A percentile compares a stretch with the other conserved stretches of the same genome.
These are phyloP conservation scores for Drosophila sulfurigaster DNA, from an alignment of 1,140 invertebrate genomes.

Conservation along the genomic window DNA sequence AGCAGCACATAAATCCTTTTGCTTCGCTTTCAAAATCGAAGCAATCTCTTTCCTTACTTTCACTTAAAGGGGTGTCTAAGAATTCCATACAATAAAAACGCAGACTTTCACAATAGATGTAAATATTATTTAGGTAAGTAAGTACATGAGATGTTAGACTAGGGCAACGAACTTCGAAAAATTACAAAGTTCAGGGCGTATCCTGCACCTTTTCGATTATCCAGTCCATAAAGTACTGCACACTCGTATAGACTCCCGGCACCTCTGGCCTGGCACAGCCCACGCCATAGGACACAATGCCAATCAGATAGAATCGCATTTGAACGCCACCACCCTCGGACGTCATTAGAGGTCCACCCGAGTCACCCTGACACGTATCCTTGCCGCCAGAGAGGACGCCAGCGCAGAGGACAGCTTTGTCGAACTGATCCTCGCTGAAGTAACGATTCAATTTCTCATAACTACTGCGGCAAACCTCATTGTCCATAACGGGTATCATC, in stretches of 20 bases:
- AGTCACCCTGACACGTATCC: conserved; percentile 94
- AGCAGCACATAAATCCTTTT: conserved; percentile 56
- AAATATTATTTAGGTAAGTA: conserved; percentile 24
- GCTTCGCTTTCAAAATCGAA: conserved; percentile 52
- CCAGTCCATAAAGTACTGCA: conserved; percentile 87
- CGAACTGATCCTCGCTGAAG: conserved; percentile 87
- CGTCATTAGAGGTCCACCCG: conserved; percentile 92
- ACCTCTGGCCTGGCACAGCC: conserved; percentile 88
- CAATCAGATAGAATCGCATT: conserved; percentile 87
- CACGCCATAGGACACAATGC: conserved; percentile 90
- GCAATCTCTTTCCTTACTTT: conserved; percentile 23
- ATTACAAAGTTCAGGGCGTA: conserved; percentile 35
- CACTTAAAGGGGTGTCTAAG: too few relatives aligned
- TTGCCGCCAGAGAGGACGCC: conserved; percentile 90
- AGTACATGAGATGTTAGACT: not conserved
- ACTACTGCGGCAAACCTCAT: conserved; percentile 87
- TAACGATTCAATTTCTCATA: conserved; percentile 87
- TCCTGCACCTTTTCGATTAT: conserved; percentile 66
- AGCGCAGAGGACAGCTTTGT: conserved; percentile 90
- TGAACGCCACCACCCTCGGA: conserved; percentile 64
- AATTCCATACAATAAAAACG: conserved; percentile 44
- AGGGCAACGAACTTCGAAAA: not conserved
- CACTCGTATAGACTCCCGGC: conserved; percentile 91
- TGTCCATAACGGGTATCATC: conserved; percentile 90
- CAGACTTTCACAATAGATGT: conserved; percentile 28